phyloP scores from a whole-genome alignment of 92 coral and sea anemone genomes.

The Palythoa caribaeorum region DNA sequence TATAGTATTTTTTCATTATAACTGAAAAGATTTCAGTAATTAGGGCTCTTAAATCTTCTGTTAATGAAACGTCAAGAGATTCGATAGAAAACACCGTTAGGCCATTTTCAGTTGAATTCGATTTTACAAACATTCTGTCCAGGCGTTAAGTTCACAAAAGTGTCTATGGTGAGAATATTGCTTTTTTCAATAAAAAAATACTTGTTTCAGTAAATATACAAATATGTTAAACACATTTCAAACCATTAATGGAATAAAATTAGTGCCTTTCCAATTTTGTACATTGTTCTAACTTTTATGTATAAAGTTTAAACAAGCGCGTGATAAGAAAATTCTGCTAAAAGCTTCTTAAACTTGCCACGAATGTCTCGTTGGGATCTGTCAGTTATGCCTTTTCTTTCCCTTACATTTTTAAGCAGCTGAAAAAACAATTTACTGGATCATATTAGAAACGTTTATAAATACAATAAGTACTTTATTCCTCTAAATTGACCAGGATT shows the following conservation, averaged over 20 bases:
- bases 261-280: background rate
- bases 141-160: background rate
- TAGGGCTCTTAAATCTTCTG: background rate
- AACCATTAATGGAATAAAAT: background rate
- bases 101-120: background rate
- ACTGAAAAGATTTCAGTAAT: background rate
- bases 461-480: constrained; percentile 17
- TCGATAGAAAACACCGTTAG: background rate
- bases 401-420: background rate
- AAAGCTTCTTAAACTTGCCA: constrained; percentile 2
- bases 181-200: no score
- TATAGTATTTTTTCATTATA: background rate
- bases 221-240: background rate
- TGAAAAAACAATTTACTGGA: constrained; percentile 26
- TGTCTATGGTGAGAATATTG: background rate
- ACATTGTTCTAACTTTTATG: background rate
- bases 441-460: constrained; percentile 25
- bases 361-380: background rate
- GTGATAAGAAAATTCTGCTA: background rate
- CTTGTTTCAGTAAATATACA: background rate
- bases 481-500: constrained; percentile 26
- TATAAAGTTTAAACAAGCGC: background rate
- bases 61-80: background rate
- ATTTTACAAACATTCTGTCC: no score
- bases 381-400: constrained; percentile 4